Percentiles rank a stretch among this genome's conserved stretches.
phyloP scores from a whole-genome alignment of 1,140 invertebrate species.

The Aphis gossypii region DNA sequence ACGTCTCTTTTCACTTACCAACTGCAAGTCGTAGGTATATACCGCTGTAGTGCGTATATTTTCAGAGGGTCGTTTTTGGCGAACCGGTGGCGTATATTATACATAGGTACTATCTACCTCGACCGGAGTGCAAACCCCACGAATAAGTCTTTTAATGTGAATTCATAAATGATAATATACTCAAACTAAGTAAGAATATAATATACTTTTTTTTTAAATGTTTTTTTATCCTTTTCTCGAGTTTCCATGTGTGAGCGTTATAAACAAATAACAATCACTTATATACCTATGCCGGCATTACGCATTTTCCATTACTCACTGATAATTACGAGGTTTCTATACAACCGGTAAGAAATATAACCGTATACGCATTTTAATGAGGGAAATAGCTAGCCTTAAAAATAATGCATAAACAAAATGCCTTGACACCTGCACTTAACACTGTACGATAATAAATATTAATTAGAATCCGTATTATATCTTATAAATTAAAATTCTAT shows the following conservation, averaged over 20 bases:
- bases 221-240: background rate
- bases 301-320: too few species aligned
- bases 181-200: background rate
- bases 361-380: background rate
- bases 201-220: background rate
- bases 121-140: too few species aligned
- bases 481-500: background rate
- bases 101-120: too few species aligned
- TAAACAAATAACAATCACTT: background rate
- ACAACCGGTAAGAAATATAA: background rate
- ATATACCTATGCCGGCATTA: background rate
- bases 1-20: background rate
- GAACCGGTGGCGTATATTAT: too few species aligned
- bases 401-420: background rate
- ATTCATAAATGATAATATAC: background rate
- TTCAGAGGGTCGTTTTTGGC: too few species aligned
- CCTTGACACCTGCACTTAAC: background rate
- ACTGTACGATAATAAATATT: background rate
- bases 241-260: background rate
- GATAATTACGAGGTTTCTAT: background rate
- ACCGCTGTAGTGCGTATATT: too few species aligned
- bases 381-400: background rate
- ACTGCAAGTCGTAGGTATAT: background rate
- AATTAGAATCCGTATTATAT: background rate
- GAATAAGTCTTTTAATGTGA: background rate